Evolutionary conservation across 1,140 invertebrate genomes (phyloP).

Genomic region (Drosophila biarmipes): DNA sequence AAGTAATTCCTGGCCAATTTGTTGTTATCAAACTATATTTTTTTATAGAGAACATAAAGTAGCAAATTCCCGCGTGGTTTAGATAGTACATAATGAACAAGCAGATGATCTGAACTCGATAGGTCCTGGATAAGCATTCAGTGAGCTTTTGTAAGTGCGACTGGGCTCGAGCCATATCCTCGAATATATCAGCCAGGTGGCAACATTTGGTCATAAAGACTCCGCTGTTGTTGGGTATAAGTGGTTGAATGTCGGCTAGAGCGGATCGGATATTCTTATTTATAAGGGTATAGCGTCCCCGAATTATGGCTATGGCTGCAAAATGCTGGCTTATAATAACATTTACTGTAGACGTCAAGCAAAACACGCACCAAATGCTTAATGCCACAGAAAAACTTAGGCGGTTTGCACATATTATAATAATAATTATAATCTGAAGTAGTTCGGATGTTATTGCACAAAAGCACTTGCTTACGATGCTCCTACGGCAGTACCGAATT

Average conservation of each 20-base stretch:
- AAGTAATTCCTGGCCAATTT: neutral
- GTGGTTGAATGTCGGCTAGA: conserved; percentile 6
- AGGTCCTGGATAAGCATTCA: conserved; percentile 14
- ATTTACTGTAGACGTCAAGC: conserved; percentile 33
- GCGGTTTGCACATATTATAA: neutral
- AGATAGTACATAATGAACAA: conserved; percentile 34
- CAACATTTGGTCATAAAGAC: conserved; percentile 41
- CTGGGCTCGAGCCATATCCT: conserved; percentile 27
- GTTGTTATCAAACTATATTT: neutral
- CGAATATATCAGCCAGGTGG: conserved; percentile 52
- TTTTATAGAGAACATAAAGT: conserved; percentile 6
- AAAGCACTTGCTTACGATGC: conserved; percentile 28
- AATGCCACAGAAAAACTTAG: neutral
- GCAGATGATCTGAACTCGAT: conserved; percentile 28
- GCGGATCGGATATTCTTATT: conserved; percentile 28
- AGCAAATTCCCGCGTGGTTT: conserved; percentile 10
- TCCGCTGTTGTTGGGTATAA: conserved; percentile 22
- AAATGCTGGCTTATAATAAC: conserved; percentile 39
- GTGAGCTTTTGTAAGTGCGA: conserved; percentile 26
- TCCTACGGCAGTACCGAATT: conserved; percentile 18
- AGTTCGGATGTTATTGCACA: conserved; percentile 1
- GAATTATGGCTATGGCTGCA: conserved; percentile 31
- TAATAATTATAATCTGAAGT: conserved; percentile 6
- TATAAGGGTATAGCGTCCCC: conserved; percentile 38
- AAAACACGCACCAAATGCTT: neutral